Base-by-base conservation (phyloP, 2,888 invertebrate species). In the Podotricha telesiphe region DNA sequence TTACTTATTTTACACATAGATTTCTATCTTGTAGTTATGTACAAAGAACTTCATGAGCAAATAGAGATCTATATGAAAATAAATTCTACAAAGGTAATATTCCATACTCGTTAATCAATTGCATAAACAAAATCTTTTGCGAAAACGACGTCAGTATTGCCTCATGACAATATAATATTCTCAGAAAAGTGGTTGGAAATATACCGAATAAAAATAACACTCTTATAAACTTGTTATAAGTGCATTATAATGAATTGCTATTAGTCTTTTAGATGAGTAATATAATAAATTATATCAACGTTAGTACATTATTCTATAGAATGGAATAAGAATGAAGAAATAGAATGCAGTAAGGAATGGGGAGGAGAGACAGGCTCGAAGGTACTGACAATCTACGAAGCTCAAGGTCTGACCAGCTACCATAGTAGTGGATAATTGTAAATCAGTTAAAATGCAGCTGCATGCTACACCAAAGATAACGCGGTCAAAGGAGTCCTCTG, bases 151-250 rank as follows among this genome's bases (percentile, higher is more conserved):
- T 28, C 42, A n/a, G 11, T 22, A 45, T 15, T n/a, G 20, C 42
- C 19, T 15, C 42, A 42, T 15, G 40, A 17, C 10, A 40, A 20
- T 42, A 19, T 20, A 17, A 55, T 19, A 64, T 64, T 64, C 64
- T 64, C 42, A 37, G 51, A 22, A 64, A 53, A 64, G 17, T 22
- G 7, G n/a, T 28, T 59, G 59, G 59, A 59, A 59, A 45, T 11
- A 20, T 59, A 55, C 37, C 45, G 45, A 45, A 17, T 45, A 22
- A 59, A 45, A 45, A 59, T 22, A 59, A 28, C 28, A n/a, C 37
- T 63, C 8, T 53, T 17, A 55, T 55, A 55, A 55, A 55, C 17
- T 17, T 55, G 55, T 55, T 55, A 37, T 55, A 55, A 55, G 37
- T 34, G 17, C n/a, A 17, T 37, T 34, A 53, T 34, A 34, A 53